These are phyloP conservation scores for Pelusios castaneus DNA, from an alignment of 2,113 vertebrate genomes.

Conservation along the genomic window DNA sequence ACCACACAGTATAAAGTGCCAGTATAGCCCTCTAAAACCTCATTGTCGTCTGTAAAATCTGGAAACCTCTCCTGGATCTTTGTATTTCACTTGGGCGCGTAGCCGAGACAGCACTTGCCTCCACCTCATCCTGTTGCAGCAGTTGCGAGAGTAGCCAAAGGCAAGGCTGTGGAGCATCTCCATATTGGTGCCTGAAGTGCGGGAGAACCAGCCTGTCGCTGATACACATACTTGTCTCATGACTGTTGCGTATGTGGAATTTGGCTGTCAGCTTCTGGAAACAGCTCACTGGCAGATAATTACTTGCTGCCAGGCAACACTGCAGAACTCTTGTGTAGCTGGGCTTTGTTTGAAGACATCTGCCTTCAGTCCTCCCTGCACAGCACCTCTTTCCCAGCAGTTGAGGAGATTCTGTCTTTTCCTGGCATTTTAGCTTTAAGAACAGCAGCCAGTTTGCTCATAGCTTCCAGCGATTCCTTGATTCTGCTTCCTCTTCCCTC, in stretches of 20 bases:
- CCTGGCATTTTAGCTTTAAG: constrained; percentile 14
- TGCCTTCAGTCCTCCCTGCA: constrained; percentile 40
- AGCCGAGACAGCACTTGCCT: background rate
- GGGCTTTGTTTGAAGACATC: constrained; percentile 53
- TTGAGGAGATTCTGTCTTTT: constrained; percentile 29
- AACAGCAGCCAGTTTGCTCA: background rate
- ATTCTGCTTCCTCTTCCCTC: background rate
- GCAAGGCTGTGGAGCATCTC: background rate
- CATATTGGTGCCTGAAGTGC: background rate
- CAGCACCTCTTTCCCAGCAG: constrained; percentile 3
- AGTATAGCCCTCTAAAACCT: background rate
- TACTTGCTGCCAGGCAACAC: constrained; percentile 69
- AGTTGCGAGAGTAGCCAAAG: background rate
- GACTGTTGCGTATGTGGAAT: constrained; percentile 48
- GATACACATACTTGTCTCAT: background rate
- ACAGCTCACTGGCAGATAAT: constrained; percentile 58
- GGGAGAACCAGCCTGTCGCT: background rate
- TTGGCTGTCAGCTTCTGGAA: constrained; percentile 54
- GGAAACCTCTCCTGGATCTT: background rate
- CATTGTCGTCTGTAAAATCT: background rate
- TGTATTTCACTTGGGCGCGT: background rate
- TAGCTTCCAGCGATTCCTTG: background rate
- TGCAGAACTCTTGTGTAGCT: constrained; percentile 42
- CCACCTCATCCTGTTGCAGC: background rate
- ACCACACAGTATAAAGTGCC: background rate